Evolutionary conservation across 2,888 invertebrate species (phyloP).

Genomic region (Gandaritis pyraliata): DNA sequence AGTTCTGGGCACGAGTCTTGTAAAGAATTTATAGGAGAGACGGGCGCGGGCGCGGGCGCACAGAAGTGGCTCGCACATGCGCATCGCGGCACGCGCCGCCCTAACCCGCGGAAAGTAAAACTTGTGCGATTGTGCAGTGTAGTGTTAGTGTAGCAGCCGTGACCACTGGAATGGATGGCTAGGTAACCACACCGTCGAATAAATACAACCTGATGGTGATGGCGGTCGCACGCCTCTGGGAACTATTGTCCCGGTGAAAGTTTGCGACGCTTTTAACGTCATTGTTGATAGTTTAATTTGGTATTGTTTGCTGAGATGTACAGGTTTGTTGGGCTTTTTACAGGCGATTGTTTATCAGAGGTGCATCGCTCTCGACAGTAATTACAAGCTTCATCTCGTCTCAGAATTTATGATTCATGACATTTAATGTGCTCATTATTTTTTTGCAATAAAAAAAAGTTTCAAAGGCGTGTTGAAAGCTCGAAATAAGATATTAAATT

Average conservation of each 20-base stretch:
- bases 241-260: conserved; percentile 48
- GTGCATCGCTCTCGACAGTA: conserved; percentile 1
- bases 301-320: conserved; percentile 34
- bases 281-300: conserved; percentile 35
- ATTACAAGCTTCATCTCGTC: background rate
- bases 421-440: background rate
- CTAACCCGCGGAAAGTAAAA: conserved; percentile 57
- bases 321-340: conserved; percentile 29
- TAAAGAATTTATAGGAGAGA: conserved; percentile 80
- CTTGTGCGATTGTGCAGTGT: conserved; percentile 61
- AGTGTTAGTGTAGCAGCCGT: conserved; percentile 56
- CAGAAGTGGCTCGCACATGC: conserved; percentile 34
- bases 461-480: background rate
- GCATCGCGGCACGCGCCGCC: conserved; percentile 42
- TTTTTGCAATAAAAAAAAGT: background rate
- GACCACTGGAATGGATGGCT: conserved; percentile 71
- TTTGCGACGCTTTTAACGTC: conserved; percentile 41
- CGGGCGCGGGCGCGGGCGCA: conserved; percentile 43
- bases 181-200: conserved; percentile 53
- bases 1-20: conserved; percentile 76
- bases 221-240: conserved; percentile 38
- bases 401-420: background rate
- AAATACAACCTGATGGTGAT: conserved; percentile 11
- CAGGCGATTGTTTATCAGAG: conserved; percentile 12
- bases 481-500: background rate